Evolutionary conservation across 2,113 vertebrate genomes (phyloP).

Genomic region (Corythornis cristatus): DNA sequence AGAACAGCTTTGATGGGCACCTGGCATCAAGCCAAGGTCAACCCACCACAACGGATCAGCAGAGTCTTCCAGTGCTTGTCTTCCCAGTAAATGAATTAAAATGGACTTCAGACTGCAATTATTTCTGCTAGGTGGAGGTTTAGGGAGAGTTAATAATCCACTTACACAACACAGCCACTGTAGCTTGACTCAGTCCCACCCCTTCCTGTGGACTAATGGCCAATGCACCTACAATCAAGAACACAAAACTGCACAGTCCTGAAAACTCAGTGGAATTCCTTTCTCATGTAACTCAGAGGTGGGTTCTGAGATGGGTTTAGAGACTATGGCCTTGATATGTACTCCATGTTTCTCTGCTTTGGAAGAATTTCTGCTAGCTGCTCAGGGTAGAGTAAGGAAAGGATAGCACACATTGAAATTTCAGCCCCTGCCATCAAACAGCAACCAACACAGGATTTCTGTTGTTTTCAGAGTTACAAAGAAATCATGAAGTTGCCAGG

Average conservation of each 20-base stretch:
- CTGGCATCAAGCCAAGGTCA: not conserved
- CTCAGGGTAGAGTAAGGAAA: not conserved
- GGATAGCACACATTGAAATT: not conserved
- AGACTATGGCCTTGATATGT: not conserved
- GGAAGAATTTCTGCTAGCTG: not conserved
- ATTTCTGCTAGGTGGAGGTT: not conserved
- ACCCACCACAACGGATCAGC: not conserved
- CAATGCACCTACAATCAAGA: not conserved
- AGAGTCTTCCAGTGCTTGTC: not conserved
- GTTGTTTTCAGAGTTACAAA: not conserved
- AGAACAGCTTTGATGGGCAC: not conserved
- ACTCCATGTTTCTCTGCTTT: not conserved
- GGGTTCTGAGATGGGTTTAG: not conserved
- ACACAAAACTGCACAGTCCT: not conserved
- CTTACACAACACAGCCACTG: not conserved
- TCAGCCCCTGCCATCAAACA: not conserved
- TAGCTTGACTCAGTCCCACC: not conserved
- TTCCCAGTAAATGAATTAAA: not conserved
- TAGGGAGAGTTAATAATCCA: not conserved
- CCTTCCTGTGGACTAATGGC: not conserved
- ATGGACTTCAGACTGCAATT: not conserved
- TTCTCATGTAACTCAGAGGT: not conserved
- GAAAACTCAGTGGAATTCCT: not conserved
- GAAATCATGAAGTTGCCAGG: not conserved
- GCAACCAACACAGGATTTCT: not conserved